Conservation (phyloP, 2,113 vertebrate genomes). For the Panthera tigris region DNA sequence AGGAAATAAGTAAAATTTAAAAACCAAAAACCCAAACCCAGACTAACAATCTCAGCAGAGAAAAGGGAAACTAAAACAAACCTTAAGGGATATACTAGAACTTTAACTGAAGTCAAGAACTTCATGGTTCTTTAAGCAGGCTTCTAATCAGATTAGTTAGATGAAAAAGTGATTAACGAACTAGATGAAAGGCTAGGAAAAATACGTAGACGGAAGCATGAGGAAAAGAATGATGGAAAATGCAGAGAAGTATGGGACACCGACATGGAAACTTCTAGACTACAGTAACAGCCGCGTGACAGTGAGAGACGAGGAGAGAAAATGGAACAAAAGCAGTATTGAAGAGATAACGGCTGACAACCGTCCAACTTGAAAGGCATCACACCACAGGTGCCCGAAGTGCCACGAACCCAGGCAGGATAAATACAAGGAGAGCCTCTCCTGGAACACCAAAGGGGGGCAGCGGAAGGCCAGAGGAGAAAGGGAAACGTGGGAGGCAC, state of each 20-base stretch:
- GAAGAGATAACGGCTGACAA: background rate
- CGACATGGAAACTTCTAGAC: background rate
- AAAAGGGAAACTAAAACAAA: background rate
- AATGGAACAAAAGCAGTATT: background rate
- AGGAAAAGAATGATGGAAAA: background rate
- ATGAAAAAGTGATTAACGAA: background rate
- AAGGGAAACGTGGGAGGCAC: background rate
- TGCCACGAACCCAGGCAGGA: background rate
- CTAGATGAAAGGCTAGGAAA: background rate
- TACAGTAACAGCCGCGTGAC: background rate
- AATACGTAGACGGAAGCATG: background rate
- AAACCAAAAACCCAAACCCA: background rate
- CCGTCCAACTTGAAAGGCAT: background rate
- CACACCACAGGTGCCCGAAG: background rate
- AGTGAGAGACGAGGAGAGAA: background rate
- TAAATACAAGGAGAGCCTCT: background rate
- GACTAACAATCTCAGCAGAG: background rate
- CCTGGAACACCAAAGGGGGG: background rate
- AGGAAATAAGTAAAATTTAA: background rate
- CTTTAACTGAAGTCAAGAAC: background rate
- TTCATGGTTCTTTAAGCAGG: background rate
- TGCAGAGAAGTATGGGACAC: background rate
- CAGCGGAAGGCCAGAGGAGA: background rate
- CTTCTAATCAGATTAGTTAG: background rate
- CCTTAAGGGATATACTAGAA: background rate